phyloP scores from a whole-genome alignment of 2,888 invertebrate genomes.

The Phyto melanocephala region DNA sequence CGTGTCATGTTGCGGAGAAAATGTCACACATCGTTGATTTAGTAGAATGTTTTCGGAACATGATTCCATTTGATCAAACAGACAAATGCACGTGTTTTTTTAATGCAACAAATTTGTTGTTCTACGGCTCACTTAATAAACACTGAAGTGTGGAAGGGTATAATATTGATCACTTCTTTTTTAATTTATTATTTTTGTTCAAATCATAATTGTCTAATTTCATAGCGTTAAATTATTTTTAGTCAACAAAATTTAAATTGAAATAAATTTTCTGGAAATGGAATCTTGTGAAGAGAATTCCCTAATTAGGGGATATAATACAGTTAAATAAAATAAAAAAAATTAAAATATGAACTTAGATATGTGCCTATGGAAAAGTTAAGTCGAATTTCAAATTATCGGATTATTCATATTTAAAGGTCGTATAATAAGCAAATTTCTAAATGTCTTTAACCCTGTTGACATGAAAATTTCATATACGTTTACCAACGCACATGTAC shows the following conservation, averaged over 20 bases:
- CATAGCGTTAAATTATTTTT: conserved; percentile 19
- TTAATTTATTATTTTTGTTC: no score
- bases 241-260: background rate
- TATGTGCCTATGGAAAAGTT: no score
- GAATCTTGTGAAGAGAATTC: background rate
- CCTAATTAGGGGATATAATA: background rate
- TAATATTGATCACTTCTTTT: background rate
- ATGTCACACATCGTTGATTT: conserved; percentile 44
- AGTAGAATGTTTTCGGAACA: conserved; percentile 42
- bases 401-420: no score
- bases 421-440: no score
- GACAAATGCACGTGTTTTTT: conserved; percentile 34
- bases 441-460: no score
- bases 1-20: background rate
- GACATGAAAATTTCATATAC: no score
- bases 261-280: background rate
- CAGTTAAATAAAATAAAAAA: no score
- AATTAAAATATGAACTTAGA: no score
- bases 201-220: background rate
- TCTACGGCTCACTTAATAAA: background rate
- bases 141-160: background rate
- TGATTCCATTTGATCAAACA: background rate
- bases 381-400: no score
- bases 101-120: background rate
- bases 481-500: no score